Conservation (phyloP, 2,113 vertebrate species). For the Tychaedon coryphoeus region DNA sequence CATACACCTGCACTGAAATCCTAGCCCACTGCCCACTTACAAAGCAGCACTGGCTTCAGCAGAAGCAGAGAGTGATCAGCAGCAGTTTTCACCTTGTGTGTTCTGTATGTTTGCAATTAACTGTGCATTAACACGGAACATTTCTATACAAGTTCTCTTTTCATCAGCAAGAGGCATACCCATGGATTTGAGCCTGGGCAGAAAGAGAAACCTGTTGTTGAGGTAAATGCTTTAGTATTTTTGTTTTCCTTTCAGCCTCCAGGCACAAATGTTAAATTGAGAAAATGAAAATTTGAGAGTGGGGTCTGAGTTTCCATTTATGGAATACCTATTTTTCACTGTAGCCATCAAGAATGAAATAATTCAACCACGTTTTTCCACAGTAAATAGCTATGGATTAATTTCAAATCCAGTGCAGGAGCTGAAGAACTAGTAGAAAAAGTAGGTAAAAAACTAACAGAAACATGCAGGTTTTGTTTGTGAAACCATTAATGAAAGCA, state of each 20-base stretch:
- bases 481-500: not conserved
- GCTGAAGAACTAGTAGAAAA: not conserved
- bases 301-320: not conserved
- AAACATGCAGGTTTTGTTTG: not conserved
- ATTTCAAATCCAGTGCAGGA: not conserved
- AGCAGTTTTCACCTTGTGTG: not conserved
- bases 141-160: not conserved
- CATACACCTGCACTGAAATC: not conserved
- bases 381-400: not conserved
- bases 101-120: conserved; percentile 17
- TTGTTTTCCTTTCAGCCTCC: not conserved
- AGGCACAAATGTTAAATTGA: not conserved
- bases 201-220: not conserved
- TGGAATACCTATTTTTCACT: not conserved
- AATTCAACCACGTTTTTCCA: not conserved
- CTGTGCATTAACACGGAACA: not conserved
- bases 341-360: not conserved
- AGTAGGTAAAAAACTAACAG: not conserved
- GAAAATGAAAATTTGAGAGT: not conserved
- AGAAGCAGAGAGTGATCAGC: not conserved
- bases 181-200: not conserved
- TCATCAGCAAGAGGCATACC: not conserved
- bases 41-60: not conserved
- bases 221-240: not conserved
- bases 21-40: not conserved